Percentiles rank a stretch among this genome's conserved stretches.
Conservation (phyloP, 2,888 invertebrate species). For the Rotaria macrura region DNA sequence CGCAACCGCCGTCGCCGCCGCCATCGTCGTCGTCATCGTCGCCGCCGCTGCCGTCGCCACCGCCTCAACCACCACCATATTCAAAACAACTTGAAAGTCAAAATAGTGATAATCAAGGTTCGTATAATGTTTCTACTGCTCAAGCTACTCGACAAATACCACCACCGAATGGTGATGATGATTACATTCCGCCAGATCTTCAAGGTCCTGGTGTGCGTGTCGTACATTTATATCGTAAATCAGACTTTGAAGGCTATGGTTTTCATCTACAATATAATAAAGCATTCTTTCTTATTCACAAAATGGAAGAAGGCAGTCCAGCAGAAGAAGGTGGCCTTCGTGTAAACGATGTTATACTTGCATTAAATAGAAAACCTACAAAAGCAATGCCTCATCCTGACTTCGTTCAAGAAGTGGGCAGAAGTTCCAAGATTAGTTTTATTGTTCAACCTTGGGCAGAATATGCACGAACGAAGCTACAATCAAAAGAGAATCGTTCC, state of each 20-base stretch:
- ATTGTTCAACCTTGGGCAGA: background rate
- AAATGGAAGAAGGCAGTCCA: background rate
- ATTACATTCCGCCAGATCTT: background rate
- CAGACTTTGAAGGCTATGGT: constrained; percentile 7
- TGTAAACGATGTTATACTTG: background rate
- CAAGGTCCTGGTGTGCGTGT: background rate
- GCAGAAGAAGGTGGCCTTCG: background rate
- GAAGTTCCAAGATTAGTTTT: background rate
- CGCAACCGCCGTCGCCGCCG: too few relatives aligned
- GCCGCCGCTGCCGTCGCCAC: too few relatives aligned
- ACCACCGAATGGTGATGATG: background rate
- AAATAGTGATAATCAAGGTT: background rate
- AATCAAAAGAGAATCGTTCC: background rate
- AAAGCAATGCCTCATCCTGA: background rate
- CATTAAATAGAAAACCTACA: background rate
- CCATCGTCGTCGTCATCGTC: too few relatives aligned
- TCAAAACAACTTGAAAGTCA: background rate
- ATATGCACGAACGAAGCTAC: background rate
- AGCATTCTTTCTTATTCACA: background rate
- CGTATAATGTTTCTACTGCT: background rate
- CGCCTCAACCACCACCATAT: background rate
- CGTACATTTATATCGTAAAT: background rate
- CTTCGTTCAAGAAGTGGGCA: background rate
- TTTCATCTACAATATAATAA: constrained; percentile 10
- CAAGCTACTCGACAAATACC: background rate